Base-by-base conservation (phyloP, 2,797 vertebrate species). In the Cetoscarus ocellatus region DNA sequence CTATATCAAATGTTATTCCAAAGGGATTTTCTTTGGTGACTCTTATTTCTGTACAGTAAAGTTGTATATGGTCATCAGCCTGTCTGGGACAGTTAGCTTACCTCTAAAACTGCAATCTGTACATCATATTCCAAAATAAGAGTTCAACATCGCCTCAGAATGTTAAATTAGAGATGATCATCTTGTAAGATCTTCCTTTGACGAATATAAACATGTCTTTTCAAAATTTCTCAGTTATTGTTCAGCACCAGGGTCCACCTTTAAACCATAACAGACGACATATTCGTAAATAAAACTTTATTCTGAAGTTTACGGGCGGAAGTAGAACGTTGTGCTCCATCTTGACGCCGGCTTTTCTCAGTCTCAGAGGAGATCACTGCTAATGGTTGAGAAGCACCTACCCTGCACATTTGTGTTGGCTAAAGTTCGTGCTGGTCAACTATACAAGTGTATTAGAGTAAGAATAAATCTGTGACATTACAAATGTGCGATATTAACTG, bases 251-350 rank as follows among this genome's bases (percentile, higher is more conserved):
- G 27, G 27, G 27, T 27, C 27, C 27, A 27, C 4, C 27, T 27
- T 27, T 27, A 27, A 27, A 27, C 27, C 27, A 27, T 2, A 27
- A 27, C 27, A 27, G 47, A 9, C 5, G 17, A 5, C 10, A 2
- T 15, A 43, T 2, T 3, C 5, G 4, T 7, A 1, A 3, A 3
- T 2, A 11, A 3, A 45, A 0, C 3, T 62, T 80, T 81, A 81
- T 72, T 76, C 59, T 77, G 81, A 79, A 77, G 45, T 67, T 8
- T 10, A 0, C 4, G 0, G 58, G 52, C 77, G 71, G 77, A 78
- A 78, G 38, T 3, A 0, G 3, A 0, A 0, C 1, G 38, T 10
- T 1, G 0, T 2, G 1, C 9, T 14, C 9, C 10, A 3, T 0
- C 3, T 55, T 48, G 13, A 70, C 48, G 5, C 36, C 8, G 15